Evolutionary conservation across 2,113 vertebrate species (phyloP).

Genomic region (Siphamia tubifer): DNA sequence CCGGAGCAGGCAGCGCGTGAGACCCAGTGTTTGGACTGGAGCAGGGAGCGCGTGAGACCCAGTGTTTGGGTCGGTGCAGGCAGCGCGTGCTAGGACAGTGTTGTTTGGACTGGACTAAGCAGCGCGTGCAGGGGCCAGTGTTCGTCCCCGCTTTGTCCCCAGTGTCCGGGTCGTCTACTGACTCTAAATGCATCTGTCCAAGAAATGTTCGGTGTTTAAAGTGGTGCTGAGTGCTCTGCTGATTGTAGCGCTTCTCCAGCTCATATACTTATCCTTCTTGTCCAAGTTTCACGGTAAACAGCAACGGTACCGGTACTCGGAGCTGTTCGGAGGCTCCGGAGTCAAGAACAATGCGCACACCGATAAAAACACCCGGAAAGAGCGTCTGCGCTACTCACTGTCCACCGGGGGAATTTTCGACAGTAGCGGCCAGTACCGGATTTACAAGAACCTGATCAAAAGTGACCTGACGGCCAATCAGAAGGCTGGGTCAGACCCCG

Average conservation of each 20-base stretch:
- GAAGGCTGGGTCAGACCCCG: constrained; percentile 48
- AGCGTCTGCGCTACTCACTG: constrained; percentile 82
- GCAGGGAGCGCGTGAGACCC: no score
- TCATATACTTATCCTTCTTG: constrained; percentile 89
- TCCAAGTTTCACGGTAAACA: constrained; percentile 87
- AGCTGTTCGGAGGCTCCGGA: constrained; percentile 80
- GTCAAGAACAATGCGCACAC: constrained; percentile 59
- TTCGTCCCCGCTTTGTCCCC: constrained; percentile 20
- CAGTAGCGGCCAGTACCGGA: constrained; percentile 85
- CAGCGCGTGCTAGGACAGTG: no score
- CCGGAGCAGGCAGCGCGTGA: no score
- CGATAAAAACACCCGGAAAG: constrained; percentile 76
- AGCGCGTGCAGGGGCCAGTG: background rate
- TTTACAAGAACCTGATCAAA: constrained; percentile 86
- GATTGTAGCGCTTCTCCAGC: constrained; percentile 87
- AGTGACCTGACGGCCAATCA: constrained; percentile 76
- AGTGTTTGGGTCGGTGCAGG: no score
- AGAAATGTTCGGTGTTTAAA: constrained; percentile 83
- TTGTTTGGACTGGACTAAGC: constrained; percentile 29
- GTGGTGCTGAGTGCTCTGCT: constrained; percentile 82
- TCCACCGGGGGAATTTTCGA: constrained; percentile 87
- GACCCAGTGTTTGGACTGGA: no score
- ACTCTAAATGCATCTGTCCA: constrained; percentile 79
- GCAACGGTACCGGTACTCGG: constrained; percentile 84
- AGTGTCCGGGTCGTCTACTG: background rate